Conservation (phyloP, 2,113 vertebrate species). For the Calidris pygmaea region DNA sequence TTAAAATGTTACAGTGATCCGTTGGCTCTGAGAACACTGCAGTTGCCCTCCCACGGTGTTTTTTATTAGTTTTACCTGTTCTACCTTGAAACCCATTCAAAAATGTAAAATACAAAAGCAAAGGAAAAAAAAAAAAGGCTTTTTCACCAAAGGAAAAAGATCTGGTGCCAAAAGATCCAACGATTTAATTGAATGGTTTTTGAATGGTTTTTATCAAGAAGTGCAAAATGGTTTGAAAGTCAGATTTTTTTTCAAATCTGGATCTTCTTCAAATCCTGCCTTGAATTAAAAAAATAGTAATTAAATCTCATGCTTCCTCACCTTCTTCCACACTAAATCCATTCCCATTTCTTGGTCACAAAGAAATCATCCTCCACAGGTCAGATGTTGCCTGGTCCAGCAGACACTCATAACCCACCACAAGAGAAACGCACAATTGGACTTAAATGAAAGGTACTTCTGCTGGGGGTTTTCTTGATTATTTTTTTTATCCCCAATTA, state of each 20-base stretch:
- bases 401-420: fast-evolving
- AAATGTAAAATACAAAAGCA: background rate
- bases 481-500: background rate
- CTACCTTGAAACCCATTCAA: background rate
- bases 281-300: background rate
- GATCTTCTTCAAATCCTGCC: background rate
- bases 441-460: background rate
- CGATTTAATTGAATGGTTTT: background rate
- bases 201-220: background rate
- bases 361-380: background rate
- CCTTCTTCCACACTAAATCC: background rate
- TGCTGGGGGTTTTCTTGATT: background rate
- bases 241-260: background rate
- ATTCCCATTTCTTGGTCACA: background rate
- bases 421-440: background rate
- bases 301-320: fast-evolving
- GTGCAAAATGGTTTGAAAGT: background rate
- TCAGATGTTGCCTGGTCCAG: background rate
- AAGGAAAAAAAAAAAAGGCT: background rate
- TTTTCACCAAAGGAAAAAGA: background rate
- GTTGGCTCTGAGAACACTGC: background rate
- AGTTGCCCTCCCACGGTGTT: background rate
- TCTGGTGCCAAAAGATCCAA: background rate
- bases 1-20: background rate
- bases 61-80: background rate